Evolutionary conservation across 2,797 vertebrate species (phyloP).

Genomic region (Halcyon chelicuti): DNA sequence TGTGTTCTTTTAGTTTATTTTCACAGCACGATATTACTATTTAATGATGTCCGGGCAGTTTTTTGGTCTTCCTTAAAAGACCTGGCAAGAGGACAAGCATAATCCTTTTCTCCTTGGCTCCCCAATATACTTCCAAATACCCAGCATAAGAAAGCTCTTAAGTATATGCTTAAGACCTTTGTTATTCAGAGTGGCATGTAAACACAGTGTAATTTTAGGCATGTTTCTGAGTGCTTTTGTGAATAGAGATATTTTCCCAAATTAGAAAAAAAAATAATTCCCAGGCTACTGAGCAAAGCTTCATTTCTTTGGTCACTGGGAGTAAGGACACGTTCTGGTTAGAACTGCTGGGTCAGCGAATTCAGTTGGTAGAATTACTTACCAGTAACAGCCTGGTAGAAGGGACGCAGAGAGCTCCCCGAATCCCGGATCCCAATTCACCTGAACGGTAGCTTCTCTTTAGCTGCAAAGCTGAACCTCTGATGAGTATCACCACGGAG

Average conservation of each 20-base stretch:
- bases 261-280: background rate
- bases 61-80: background rate
- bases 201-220: background rate
- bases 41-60: background rate
- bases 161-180: background rate
- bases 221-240: background rate
- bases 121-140: background rate
- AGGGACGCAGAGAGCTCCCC: background rate
- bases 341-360: background rate
- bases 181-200: background rate
- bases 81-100: background rate
- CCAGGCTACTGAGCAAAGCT: background rate
- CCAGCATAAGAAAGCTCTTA: background rate
- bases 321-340: fast-evolving
- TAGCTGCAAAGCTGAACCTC: background rate
- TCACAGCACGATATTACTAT: background rate
- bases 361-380: background rate
- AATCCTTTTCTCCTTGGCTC: background rate
- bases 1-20: background rate
- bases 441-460: background rate
- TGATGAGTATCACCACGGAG: background rate
- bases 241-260: background rate
- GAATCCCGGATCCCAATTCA: background rate
- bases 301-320: background rate
- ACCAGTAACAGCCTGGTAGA: background rate